Base-by-base conservation (phyloP, 2,888 invertebrate genomes). In the Tigriopus californicus region DNA sequence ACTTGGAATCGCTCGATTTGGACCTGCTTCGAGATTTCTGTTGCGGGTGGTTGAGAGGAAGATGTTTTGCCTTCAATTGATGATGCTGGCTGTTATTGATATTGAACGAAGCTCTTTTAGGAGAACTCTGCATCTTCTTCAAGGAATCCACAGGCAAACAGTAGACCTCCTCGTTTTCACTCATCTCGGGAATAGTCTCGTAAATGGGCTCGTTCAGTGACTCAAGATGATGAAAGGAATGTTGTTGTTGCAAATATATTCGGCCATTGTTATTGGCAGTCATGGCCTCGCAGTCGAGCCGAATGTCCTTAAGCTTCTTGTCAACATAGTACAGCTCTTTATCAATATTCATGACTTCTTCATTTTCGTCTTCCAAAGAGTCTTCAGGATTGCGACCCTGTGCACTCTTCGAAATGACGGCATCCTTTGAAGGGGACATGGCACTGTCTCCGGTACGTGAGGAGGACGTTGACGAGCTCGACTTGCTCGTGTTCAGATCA, bases 141-240 rank as follows among this genome's bases (percentile, higher is more conserved):
- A 62, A 67, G 49, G 15, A 20, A 62, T 79, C 79, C 67, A 79
- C 80, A 1, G 80, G 80, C 41, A 77, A 77, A 49, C 79, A 79
- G 65, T 80, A 80, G 54, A 80, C 74, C 64, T 80, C 80, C 1
- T 75, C 76, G 1, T 75, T 74, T 64, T 79, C 79, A 13, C 61
- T 62, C 4, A 59, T 61, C 42, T 65, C 66, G 1, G 79, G 79
- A 64, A 80, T 80, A 2, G 80, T 80, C 67, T 80, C 80, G 66
- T 80, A 80, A 60, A 80, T 80, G 66, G 80, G 80, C 63, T 80
- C 80, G 13, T 74, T 75, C 33, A 33, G 33, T 33, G 33, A 33
- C 33, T 33, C 33, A 33, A 33, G 62, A 79, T 78, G 62, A 41
- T 65, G 65, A 3, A 66, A 65, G 0, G 64, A 61, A 1, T 66